Base-by-base conservation (phyloP, 2,888 invertebrate genomes). In the Perdita meconis region DNA sequence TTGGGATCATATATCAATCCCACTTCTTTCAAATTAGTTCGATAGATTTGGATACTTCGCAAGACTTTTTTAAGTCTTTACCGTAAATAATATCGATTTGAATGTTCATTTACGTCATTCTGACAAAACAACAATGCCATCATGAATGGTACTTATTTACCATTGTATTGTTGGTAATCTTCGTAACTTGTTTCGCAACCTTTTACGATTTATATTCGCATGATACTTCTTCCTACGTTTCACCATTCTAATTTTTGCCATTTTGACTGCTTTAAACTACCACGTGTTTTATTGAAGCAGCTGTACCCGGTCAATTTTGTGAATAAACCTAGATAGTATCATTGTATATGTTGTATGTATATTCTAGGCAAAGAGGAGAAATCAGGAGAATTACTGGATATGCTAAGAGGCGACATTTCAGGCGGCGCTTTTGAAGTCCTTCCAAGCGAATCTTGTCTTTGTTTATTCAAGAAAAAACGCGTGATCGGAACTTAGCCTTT, bases 1-100 rank as follows among this genome's bases (percentile, higher is more conserved):
- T 98, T 98, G 0, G 97, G 95, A 93, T 98, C 96, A 87, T 95
- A 95, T 0, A 96, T 95, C 56, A 98, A 92, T 0, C 98, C 98
- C 97, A 98, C 97, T 83, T 96, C 95, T 81, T 93, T 93, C 64
- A 98, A 94, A 92, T 98, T 98, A 34, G 93, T 94, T 50, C 94
- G 93, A 96, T 94, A 0, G 96, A 96, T 90, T 96, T 96, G 44
- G 93, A 94, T 2, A 93, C 92, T 87, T 97, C 95, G 97, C 98
- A 98, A 38, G 95, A 95, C 68, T 96, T 93, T 89, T 96, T 96
- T 69, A 97, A 93, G 77, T 95, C 94, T 86, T 95, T 94, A 89
- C 97, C 97, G 89, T 55, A 93, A 93, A 57, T 44, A 51, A 55
- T 61, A 56, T 22, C 16, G 13, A 51, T 59, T 26, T n/a, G n/a